Evolutionary conservation across 2,797 vertebrate species (phyloP).

Genomic region (Pseudochirops cupreus): DNA sequence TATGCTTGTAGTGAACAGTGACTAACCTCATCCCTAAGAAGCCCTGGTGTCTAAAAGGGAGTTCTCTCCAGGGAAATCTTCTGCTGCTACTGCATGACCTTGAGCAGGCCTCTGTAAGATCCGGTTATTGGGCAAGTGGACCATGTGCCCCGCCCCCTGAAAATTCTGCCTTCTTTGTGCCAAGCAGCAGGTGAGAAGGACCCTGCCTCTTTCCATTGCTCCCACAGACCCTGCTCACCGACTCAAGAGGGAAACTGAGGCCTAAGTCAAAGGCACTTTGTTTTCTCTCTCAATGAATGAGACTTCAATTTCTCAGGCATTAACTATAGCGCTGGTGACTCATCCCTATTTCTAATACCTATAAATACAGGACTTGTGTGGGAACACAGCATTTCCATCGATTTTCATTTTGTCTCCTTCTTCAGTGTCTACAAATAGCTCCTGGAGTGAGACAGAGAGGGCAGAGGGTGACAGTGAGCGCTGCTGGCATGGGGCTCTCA

Average conservation of each 20-base stretch:
- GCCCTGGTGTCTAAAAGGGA: not conserved
- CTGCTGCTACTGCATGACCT: not conserved
- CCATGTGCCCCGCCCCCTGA: not conserved
- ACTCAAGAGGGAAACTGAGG: slow-evolving; percentile 60
- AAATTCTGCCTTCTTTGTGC: not conserved
- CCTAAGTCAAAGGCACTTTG: slow-evolving; percentile 68
- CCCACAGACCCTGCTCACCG: slow-evolving; percentile 55
- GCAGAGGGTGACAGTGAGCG: slow-evolving; percentile 71
- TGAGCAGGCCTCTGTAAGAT: not conserved
- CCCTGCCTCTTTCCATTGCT: not conserved
- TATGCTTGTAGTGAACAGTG: not conserved
- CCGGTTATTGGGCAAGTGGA: not conserved
- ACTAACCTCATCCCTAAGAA: not conserved
- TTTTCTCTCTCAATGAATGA: slow-evolving; percentile 68
- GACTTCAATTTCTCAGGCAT: slow-evolving; percentile 78
- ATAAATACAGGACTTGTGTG: slow-evolving; percentile 72
- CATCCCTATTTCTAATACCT: slow-evolving; percentile 74
- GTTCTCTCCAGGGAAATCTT: not conserved
- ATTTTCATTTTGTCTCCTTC: slow-evolving; percentile 79
- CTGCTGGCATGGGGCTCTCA: slow-evolving; percentile 34
- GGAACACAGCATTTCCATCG: slow-evolving; percentile 71
- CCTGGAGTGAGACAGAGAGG: slow-evolving; percentile 61
- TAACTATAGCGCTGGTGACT: slow-evolving; percentile 76
- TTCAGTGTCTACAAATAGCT: slow-evolving; percentile 74
- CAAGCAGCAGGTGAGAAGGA: not conserved